Evolutionary conservation across 2,797 vertebrate species (phyloP).

Genomic region (Anolis apletophallus): DNA sequence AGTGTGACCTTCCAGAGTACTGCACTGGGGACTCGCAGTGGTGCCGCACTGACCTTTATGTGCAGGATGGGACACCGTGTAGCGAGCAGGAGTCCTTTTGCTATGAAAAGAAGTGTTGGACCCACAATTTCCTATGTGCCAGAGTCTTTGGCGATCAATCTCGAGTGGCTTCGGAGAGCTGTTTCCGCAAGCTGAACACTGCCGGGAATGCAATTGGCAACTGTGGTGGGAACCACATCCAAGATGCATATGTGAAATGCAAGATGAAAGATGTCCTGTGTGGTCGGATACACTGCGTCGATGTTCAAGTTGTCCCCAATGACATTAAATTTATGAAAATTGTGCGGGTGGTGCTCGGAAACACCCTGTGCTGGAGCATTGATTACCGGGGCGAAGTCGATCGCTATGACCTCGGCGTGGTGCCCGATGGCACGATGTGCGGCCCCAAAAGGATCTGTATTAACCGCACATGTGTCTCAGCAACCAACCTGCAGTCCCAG

Average conservation of each 20-base stretch:
- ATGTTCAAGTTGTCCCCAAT: rapidly evolving
- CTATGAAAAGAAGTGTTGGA: conserved; percentile 14
- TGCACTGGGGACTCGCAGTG: conserved; percentile 49
- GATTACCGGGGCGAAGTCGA: rapidly evolving
- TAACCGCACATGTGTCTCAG: not conserved
- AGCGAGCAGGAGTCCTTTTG: conserved; percentile 16
- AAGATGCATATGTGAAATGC: conserved; percentile 31
- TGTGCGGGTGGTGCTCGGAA: rapidly evolving
- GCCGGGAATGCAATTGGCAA: conserved; percentile 61
- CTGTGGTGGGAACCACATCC: not conserved
- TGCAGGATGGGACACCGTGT: conserved; percentile 50
- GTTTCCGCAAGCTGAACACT: conserved; percentile 38
- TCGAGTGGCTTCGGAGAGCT: not conserved
- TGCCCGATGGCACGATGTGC: conserved; percentile 19
- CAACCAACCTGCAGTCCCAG: rapidly evolving
- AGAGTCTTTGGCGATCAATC: conserved; percentile 43
- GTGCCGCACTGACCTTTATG: conserved; percentile 52
- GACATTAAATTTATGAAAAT: rapidly evolving
- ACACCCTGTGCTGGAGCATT: conserved; percentile 57
- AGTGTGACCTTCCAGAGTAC: conserved; percentile 71
- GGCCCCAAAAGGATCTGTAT: conserved; percentile 9
- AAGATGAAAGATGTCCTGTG: not conserved
- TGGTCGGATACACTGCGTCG: conserved; percentile 62
- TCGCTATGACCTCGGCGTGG: rapidly evolving
- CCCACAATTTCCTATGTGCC: conserved; percentile 26